A percentile compares a stretch with the other conserved stretches of the same genome.
phyloP scores from a whole-genome alignment of 23 tunicate species.

The Trididemnum clinides region DNA sequence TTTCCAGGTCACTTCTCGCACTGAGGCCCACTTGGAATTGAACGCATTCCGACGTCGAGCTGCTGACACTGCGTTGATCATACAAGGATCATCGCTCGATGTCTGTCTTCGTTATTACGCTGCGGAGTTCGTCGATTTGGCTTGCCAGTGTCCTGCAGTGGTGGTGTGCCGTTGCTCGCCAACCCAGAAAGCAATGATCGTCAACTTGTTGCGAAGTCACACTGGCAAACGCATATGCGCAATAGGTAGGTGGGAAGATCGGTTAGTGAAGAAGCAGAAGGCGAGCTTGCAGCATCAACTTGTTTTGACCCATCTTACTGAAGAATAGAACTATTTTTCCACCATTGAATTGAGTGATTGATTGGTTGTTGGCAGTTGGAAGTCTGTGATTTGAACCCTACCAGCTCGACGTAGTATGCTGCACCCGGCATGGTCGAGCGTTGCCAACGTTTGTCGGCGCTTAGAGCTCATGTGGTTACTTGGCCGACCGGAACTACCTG shows the following conservation, averaged over 20 bases:
- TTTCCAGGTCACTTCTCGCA: slow-evolving; percentile 75
- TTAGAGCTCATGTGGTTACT: no score
- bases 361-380: no score
- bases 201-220: slow-evolving; percentile 57
- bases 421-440: no score
- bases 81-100: slow-evolving; percentile 79
- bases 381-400: no score
- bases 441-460: no score
- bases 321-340: no score
- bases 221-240: slow-evolving; percentile 76
- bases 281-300: no score
- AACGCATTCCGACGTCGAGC: slow-evolving; percentile 85
- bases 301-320: no score
- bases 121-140: slow-evolving; percentile 84
- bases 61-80: slow-evolving; percentile 79
- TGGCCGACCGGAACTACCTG: no score
- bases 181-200: slow-evolving; percentile 91
- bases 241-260: slow-evolving; percentile 44
- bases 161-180: slow-evolving; percentile 94
- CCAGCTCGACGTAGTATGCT: no score
- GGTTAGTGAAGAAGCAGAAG: no score
- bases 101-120: slow-evolving; percentile 74
- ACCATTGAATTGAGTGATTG: no score
- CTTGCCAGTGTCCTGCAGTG: slow-evolving; percentile 91
- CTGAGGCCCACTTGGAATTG: slow-evolving; percentile 84